Percentiles rank a stretch among this genome's conserved stretches.
These are phyloP conservation scores for Amphipyra berbera DNA, from an alignment of 2,888 invertebrate genomes.

Conservation along the genomic window DNA sequence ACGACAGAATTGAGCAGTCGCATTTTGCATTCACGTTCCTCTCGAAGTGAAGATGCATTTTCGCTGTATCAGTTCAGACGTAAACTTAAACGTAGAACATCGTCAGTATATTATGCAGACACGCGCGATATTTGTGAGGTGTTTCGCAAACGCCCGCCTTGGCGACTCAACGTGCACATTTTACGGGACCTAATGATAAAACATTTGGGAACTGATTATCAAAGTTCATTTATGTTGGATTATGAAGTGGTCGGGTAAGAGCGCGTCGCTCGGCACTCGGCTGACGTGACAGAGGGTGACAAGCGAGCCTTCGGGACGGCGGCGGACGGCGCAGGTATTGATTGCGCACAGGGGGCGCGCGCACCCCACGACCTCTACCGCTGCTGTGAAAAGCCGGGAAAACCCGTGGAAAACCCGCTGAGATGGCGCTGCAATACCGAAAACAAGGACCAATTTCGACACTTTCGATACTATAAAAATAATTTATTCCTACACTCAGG, in stretches of 20 bases:
- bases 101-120: conserved; percentile 57
- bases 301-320: conserved; percentile 68
- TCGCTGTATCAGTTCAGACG: conserved; percentile 63
- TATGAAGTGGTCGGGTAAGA: conserved; percentile 56
- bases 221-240: conserved; percentile 54
- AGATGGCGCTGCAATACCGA: conserved; percentile 76
- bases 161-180: conserved; percentile 65
- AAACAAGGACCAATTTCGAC: conserved; percentile 22
- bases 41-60: conserved; percentile 99
- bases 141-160: conserved; percentile 43
- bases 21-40: conserved; percentile 97
- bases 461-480: conserved; percentile 6
- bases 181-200: conserved; percentile 57
- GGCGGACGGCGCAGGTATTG: conserved; percentile 81
- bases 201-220: conserved; percentile 58
- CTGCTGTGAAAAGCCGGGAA: conserved; percentile 68
- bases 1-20: conserved; percentile 97
- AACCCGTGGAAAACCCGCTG: conserved; percentile 71
- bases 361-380: conserved; percentile 76
- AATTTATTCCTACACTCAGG: conserved; percentile 1
- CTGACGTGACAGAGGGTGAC: conserved; percentile 83
- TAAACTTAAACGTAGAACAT: conserved; percentile 64
- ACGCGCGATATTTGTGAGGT: conserved; percentile 51
- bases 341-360: conserved; percentile 77
- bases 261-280: conserved; percentile 70